Evolutionary conservation across 2,888 invertebrate genomes (phyloP).

Genomic region (Omphaloscelis lunosa): DNA sequence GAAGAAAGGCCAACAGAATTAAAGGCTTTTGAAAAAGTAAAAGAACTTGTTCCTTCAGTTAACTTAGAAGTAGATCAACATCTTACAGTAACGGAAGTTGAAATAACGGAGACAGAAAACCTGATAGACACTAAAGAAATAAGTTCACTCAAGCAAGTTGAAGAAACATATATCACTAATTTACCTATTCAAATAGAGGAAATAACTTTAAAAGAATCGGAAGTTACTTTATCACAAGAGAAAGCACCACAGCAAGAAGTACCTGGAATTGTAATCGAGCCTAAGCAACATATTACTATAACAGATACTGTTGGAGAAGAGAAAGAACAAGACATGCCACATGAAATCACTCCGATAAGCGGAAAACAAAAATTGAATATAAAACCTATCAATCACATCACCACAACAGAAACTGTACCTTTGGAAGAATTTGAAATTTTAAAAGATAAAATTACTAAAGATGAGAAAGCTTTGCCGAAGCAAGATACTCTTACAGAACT

Average conservation of each 20-base stretch:
- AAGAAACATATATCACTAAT: conserved; percentile 72
- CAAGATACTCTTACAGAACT: conserved; percentile 74
- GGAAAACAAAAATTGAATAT: conserved; percentile 75
- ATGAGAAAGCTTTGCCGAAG: conserved; percentile 74
- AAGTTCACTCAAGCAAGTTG: conserved; percentile 61
- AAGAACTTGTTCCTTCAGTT: conserved; percentile 65
- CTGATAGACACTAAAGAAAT: conserved; percentile 60
- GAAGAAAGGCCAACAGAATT: conserved; percentile 82
- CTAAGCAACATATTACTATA: conserved; percentile 78
- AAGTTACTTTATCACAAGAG: conserved; percentile 62
- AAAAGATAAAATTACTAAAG: conserved; percentile 66
- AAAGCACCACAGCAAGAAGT: conserved; percentile 70
- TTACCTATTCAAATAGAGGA: conserved; percentile 78
- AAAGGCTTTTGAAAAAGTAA: conserved; percentile 54
- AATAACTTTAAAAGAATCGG: conserved; percentile 74
- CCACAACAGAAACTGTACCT: conserved; percentile 78
- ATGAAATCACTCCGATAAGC: conserved; percentile 59
- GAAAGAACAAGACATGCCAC: conserved; percentile 74
- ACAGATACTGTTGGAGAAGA: conserved; percentile 77
- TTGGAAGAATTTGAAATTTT: conserved; percentile 76
- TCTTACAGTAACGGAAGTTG: conserved; percentile 88
- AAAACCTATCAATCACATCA: conserved; percentile 76
- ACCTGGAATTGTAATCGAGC: conserved; percentile 69
- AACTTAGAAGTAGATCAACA: conserved; percentile 81
- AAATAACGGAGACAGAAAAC: conserved; percentile 87